Conservation (phyloP, 2,888 invertebrate genomes). For the Seira sanloemensis region DNA sequence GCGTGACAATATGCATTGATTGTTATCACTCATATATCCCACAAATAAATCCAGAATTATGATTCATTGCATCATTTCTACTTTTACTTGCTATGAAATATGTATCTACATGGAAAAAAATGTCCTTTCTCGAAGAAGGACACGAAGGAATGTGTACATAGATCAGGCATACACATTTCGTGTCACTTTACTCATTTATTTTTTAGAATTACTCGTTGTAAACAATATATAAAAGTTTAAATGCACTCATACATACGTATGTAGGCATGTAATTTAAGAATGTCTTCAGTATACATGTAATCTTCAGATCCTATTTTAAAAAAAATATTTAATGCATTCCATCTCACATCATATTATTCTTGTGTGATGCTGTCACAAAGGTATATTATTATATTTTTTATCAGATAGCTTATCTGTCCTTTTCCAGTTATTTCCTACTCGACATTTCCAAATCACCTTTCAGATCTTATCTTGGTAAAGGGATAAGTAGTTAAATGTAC, state of each 20-base stretch:
- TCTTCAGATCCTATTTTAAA: no score
- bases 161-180: no score
- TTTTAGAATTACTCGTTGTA: neutral
- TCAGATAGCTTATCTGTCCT: neutral
- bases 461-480: conserved; percentile 52
- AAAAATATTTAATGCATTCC: no score
- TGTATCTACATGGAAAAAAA: neutral
- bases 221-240: neutral
- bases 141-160: neutral
- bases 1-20: conserved; percentile 63
- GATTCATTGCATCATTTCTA: conserved; percentile 26
- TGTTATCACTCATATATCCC: conserved; percentile 36
- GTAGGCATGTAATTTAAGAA: no score
- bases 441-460: conserved; percentile 50
- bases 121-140: neutral
- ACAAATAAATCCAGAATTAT: neutral
- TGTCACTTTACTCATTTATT: conserved; percentile 7
- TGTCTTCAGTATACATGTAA: no score
- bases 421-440: conserved; percentile 14
- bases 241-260: no score
- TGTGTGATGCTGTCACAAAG: neutral
- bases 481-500: conserved; percentile 16
- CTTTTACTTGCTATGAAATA: no score
- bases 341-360: neutral
- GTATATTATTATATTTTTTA: no score